Evolutionary conservation across 2,888 invertebrate species (phyloP).

Genomic region (Drosophila subsilvestris): DNA sequence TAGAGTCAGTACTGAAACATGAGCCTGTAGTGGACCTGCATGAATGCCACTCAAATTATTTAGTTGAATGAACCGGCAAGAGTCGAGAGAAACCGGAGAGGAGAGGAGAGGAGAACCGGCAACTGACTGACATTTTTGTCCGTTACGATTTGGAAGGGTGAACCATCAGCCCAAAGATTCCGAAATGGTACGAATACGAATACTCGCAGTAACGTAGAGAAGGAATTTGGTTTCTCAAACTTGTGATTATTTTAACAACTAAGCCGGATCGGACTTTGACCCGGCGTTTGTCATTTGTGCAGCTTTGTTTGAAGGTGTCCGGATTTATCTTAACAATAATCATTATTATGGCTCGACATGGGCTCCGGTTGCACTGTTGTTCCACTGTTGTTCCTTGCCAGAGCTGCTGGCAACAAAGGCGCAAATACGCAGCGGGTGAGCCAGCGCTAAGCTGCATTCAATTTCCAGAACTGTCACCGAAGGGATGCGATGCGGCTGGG

Average conservation of each 20-base stretch:
- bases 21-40: constrained; percentile 79
- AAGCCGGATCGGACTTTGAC: constrained; percentile 31
- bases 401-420: constrained; percentile 51
- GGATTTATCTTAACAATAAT: constrained; percentile 83
- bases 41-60: constrained; percentile 82
- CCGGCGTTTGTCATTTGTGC: constrained; percentile 81
- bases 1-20: constrained; percentile 68
- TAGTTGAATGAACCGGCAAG: constrained; percentile 82
- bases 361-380: constrained; percentile 19
- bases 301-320: constrained; percentile 83
- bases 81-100: constrained; percentile 65
- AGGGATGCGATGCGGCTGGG: constrained; percentile 29
- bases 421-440: constrained; percentile 76
- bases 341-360: constrained; percentile 66
- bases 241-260: constrained; percentile 21
- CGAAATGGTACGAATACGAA: background rate
- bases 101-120: constrained; percentile 23
- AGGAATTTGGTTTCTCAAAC: constrained; percentile 30
- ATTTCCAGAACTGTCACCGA: constrained; percentile 36
- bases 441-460: constrained; percentile 74
- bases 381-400: constrained; percentile 13
- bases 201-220: background rate
- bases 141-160: constrained; percentile 56
- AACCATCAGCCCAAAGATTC: constrained; percentile 29
- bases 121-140: constrained; percentile 66